A percentile compares a stretch with the other conserved stretches of the same genome.
Conservation (phyloP, 2,888 invertebrate species). For the Harpalus rufipes region DNA sequence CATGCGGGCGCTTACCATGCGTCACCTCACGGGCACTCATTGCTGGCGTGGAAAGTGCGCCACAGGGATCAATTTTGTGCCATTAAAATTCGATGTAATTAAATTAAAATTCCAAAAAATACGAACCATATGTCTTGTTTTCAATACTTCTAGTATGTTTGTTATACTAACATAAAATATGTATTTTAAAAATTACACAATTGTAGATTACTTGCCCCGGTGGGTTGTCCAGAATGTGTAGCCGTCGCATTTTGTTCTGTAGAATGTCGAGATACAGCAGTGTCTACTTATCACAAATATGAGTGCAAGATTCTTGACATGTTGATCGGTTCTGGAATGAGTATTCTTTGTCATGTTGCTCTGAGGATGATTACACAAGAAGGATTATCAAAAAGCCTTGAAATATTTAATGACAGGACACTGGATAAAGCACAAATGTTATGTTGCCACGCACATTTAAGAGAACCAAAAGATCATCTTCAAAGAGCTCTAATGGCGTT, state of each 20-base stretch:
- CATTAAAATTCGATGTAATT: too few species aligned
- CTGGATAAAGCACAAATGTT: constrained; percentile 81
- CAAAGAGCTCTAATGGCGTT: constrained; percentile 88
- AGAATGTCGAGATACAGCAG: constrained; percentile 83
- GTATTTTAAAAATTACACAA: background rate
- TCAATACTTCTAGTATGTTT: too few species aligned
- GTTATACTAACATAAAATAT: background rate
- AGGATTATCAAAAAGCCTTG: constrained; percentile 78
- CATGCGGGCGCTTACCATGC: too few species aligned
- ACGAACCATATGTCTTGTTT: too few species aligned
- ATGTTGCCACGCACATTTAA: constrained; percentile 82
- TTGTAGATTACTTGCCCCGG: constrained; percentile 80
- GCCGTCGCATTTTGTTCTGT: constrained; percentile 87
- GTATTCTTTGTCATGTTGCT: constrained; percentile 87
- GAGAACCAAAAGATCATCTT: constrained; percentile 84
- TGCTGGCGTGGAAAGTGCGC: too few species aligned
- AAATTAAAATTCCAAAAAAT: too few species aligned
- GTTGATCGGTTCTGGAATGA: constrained; percentile 88
- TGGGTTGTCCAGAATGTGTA: constrained; percentile 86
- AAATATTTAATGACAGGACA: constrained; percentile 77
- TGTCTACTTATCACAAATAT: constrained; percentile 84
- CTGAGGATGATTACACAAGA: constrained; percentile 88
- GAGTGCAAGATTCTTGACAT: constrained; percentile 88
- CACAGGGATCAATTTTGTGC: too few species aligned
- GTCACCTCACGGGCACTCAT: too few species aligned